phyloP scores from a whole-genome alignment of 2,797 vertebrate genomes.

The Enteromius trimaculatus region DNA sequence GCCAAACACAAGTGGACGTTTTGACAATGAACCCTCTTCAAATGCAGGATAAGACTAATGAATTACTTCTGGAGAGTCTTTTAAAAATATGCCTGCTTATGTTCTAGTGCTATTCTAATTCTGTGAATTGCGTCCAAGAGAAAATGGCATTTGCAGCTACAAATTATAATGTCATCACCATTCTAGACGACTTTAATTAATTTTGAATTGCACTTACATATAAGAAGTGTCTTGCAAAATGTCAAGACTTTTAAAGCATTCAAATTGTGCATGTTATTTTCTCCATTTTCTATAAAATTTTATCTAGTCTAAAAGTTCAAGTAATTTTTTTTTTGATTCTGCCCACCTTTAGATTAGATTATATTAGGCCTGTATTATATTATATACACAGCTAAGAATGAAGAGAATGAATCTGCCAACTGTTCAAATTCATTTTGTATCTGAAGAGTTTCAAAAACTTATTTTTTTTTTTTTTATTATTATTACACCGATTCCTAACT shows the following conservation, averaged over 20 bases:
- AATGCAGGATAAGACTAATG: slow-evolving; percentile 30
- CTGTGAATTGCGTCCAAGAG: not conserved
- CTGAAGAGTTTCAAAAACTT: too few species aligned
- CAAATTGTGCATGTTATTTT: not conserved
- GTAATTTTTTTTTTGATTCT: not conserved
- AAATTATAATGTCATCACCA: slow-evolving; percentile 24
- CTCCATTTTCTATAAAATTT: not conserved
- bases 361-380: not conserved
- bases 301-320: not conserved
- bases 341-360: not conserved
- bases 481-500: too few species aligned
- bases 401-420: too few species aligned
- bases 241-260: not conserved
- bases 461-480: too few species aligned
- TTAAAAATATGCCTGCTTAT: slow-evolving; percentile 18
- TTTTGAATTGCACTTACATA: not conserved
- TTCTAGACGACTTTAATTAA: not conserved
- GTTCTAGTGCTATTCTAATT: slow-evolving; percentile 17
- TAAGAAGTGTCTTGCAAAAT: slow-evolving; percentile 8
- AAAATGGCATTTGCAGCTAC: not conserved
- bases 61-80: slow-evolving; percentile 23
- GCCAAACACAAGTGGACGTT: slow-evolving; percentile 8
- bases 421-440: too few species aligned
- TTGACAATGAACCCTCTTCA: slow-evolving; percentile 21
- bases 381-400: not conserved